Evolutionary conservation across 2,113 vertebrate species (phyloP), one percentile per base, ranked within the genome.

Genomic region (Atherinomorus stipes): DNA sequence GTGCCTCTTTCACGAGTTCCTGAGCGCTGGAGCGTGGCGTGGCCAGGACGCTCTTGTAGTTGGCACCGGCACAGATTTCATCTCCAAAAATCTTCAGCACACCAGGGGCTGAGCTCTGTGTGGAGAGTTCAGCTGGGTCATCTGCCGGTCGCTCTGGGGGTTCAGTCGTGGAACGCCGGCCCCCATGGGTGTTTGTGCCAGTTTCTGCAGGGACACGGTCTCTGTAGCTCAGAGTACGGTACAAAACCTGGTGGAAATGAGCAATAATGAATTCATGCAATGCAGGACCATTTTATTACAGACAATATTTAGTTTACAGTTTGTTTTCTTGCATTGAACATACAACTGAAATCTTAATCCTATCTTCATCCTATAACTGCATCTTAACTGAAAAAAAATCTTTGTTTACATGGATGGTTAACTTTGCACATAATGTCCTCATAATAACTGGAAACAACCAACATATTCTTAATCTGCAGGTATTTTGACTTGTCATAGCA

Each of bases 1-100:
- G 94, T 0, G 97, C 98, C 85, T 98, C 98, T 77, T 95, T 96
- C 80, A 97, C 95, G 85, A 99, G 94, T 87, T 99, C 98, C 74
- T 85, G 95, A 0, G 98, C 95, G 0, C 96, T 96, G 0, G 98
- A 99, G 56, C 91, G 92, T 1, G 94, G 94, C 0, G 96, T 98
- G 44, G 97, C 98, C 90, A 99, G 86, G 61, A 99, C 96, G 0
- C 97, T 98, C 90, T 99, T 99, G 89, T 99, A 99, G 93, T 99
- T 97, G 71, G 98, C 95, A 34, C 98, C 98, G 0, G 91, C 88
- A 0, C 96, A 96, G 76, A 99, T 97, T 67, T 96, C 96, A 61
- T 96, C 96, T 1, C 98, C 97, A 0, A 99, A 99, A 69, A 99
- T 96, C 89, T 99, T 99, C 61, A 99, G 93, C 52, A 99, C 93